Percentiles rank a stretch among this genome's conserved stretches.
Conservation (phyloP, 1,140 invertebrate species). For the Heliconius nattereri region DNA sequence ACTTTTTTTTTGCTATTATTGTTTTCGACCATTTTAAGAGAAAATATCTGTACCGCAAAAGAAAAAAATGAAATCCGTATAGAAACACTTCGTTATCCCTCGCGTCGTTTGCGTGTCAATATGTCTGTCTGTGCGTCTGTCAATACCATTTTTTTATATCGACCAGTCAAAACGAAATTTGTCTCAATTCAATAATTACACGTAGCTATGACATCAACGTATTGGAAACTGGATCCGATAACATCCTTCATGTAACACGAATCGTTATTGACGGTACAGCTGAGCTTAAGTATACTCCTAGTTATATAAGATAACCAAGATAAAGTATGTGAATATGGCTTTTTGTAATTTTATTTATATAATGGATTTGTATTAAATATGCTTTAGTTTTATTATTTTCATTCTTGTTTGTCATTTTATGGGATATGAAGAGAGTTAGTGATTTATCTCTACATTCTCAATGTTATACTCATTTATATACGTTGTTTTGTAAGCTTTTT, state of each 20-base stretch:
- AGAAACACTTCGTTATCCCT: no score
- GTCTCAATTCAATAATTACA: neutral
- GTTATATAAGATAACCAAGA: slow-evolving; percentile 6
- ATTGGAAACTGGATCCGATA: slow-evolving; percentile 28
- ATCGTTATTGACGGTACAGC: slow-evolving; percentile 15
- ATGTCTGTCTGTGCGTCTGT: neutral
- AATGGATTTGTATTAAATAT: neutral
- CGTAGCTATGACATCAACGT: slow-evolving; percentile 13
- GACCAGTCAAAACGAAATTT: neutral
- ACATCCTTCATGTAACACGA: slow-evolving; percentile 28
- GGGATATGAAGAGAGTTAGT: no score
- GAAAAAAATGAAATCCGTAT: no score
- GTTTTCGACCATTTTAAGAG: no score
- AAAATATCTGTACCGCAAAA: no score
- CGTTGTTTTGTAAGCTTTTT: no score
- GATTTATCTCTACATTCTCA: no score
- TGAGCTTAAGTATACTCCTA: slow-evolving; percentile 7
- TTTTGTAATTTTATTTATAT: neutral
- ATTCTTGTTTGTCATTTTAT: no score
- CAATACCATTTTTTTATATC: neutral
- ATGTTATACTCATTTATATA: no score
- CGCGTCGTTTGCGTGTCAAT: neutral
- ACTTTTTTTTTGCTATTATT: no score
- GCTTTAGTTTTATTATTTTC: neutral
- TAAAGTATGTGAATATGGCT: neutral